phyloP scores from a whole-genome alignment of 1,140 invertebrate genomes.

The Aphis gossypii region DNA sequence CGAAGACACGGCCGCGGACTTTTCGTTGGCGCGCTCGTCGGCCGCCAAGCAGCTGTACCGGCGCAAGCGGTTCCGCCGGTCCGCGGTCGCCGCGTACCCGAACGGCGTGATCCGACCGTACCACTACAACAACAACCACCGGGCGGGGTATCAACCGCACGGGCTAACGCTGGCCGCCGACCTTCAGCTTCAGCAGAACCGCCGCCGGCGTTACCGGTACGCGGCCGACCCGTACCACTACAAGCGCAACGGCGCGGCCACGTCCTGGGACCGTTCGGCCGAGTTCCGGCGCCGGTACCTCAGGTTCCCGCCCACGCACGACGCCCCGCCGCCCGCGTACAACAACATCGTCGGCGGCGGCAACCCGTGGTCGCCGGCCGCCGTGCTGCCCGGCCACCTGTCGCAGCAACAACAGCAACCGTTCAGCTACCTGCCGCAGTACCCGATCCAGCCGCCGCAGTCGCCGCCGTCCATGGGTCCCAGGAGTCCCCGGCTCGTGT shows the following conservation, averaged over 20 bases:
- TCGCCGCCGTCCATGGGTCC: slow-evolving; percentile 66
- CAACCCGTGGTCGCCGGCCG: slow-evolving; percentile 32
- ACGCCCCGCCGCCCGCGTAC: neutral
- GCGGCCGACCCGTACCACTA: slow-evolving; percentile 13
- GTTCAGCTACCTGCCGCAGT: slow-evolving; percentile 8
- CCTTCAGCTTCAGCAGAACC: slow-evolving; percentile 24
- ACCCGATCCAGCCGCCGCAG: neutral
- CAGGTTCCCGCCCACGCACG: slow-evolving; percentile 54
- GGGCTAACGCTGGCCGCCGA: neutral
- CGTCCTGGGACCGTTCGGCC: slow-evolving; percentile 53
- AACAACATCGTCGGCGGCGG: slow-evolving; percentile 7
- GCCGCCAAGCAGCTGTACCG: neutral
- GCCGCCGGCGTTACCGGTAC: slow-evolving; percentile 46
- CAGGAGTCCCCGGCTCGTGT: slow-evolving; percentile 67
- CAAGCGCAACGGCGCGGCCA: slow-evolving; percentile 37
- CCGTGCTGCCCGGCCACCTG: slow-evolving; percentile 11
- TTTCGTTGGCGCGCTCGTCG: neutral
- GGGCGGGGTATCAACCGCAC: neutral
- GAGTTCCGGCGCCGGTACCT: slow-evolving; percentile 57
- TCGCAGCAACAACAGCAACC: neutral
- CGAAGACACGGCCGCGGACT: neutral
- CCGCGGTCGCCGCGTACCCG: slow-evolving; percentile 33
- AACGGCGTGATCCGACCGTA: slow-evolving; percentile 35
- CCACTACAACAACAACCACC: neutral
- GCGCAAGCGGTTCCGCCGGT: neutral